Percentiles rank a stretch among this genome's conserved stretches.
Conservation (phyloP, 2,888 invertebrate genomes). For the Pheosia tremula region DNA sequence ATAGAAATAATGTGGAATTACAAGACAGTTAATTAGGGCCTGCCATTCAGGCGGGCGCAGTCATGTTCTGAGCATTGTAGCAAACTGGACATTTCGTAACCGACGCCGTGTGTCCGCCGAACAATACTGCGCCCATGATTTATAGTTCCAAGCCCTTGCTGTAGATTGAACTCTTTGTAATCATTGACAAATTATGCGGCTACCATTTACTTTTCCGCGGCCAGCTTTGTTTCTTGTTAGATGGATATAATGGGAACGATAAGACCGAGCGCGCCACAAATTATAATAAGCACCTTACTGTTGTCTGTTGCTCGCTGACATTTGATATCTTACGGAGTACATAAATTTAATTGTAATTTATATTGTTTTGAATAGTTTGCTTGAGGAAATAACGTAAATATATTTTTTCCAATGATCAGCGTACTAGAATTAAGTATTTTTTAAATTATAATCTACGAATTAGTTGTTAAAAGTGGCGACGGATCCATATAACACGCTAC, state of each 20-base stretch:
- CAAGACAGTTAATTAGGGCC: conserved; percentile 80
- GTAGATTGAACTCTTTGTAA: conserved; percentile 72
- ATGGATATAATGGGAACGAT: conserved; percentile 46
- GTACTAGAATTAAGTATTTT: too few relatives aligned
- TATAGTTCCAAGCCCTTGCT: conserved; percentile 59
- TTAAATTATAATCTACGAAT: too few relatives aligned
- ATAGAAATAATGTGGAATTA: conserved; percentile 72
- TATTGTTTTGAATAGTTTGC: not conserved
- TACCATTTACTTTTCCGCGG: conserved; percentile 64
- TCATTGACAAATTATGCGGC: conserved; percentile 74
- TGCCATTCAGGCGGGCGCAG: conserved; percentile 64
- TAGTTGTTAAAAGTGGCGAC: too few relatives aligned
- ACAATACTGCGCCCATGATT: conserved; percentile 71
- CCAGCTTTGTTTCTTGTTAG: conserved; percentile 45
- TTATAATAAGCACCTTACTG: conserved; percentile 34
- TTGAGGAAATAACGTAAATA: not conserved
- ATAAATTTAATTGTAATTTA: conserved; percentile 5
- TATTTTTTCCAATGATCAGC: too few relatives aligned
- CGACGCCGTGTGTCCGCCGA: conserved; percentile 64
- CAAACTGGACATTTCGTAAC: conserved; percentile 70
- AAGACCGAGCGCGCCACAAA: conserved; percentile 37
- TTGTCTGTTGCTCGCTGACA: conserved; percentile 23
- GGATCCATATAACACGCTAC: too few relatives aligned
- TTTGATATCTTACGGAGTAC: conserved; percentile 14
- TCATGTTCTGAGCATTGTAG: conserved; percentile 65